These are phyloP conservation scores for Acanthochromis polyacanthus DNA, from an alignment of 2,113 vertebrate species.

Conservation along the genomic window DNA sequence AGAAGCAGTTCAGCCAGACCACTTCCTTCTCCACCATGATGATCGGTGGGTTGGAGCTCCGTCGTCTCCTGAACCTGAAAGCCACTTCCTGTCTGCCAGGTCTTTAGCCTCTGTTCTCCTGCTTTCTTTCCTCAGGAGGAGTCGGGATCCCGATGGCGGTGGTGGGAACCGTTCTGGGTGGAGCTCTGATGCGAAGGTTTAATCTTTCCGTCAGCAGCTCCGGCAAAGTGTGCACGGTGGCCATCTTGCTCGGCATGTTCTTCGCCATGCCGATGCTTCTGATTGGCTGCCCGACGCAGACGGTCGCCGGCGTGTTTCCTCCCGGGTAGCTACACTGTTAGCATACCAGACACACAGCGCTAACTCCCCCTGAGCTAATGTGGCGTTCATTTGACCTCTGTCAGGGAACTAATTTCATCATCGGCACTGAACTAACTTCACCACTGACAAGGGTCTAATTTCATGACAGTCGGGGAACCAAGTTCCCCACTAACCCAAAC, in stretches of 20 bases:
- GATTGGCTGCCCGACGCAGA: slow-evolving; percentile 91
- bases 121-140: slow-evolving; percentile 75
- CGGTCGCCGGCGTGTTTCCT: slow-evolving; percentile 75
- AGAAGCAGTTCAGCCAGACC: slow-evolving; percentile 90
- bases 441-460: no score
- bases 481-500: no score
- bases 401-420: no score
- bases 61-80: no score
- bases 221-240: slow-evolving; percentile 80
- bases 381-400: no score
- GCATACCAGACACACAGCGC: background rate
- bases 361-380: no score
- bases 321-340: slow-evolving; percentile 30
- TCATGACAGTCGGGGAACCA: no score
- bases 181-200: slow-evolving; percentile 87
- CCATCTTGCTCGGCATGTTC: slow-evolving; percentile 80
- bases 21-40: slow-evolving; percentile 89
- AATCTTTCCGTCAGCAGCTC: slow-evolving; percentile 83
- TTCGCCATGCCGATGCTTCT: slow-evolving; percentile 87
- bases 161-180: slow-evolving; percentile 89
- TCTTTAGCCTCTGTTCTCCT: no score
- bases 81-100: no score
- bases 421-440: no score
- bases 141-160: slow-evolving; percentile 88
- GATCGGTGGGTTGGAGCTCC: slow-evolving; percentile 83